Conservation (phyloP, 2,888 invertebrate species). For the Fabriciana adippe region DNA sequence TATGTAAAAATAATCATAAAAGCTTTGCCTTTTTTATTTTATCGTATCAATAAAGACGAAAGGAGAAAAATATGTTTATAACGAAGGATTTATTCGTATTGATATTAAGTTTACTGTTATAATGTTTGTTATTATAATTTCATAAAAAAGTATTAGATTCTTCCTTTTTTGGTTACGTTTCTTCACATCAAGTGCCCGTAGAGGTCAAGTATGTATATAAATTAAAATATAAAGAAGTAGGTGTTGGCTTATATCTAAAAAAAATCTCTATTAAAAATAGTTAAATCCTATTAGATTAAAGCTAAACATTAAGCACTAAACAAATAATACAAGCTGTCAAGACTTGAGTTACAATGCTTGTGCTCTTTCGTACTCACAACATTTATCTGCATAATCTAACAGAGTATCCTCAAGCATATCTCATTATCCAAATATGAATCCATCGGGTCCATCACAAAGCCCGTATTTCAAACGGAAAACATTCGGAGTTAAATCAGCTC, state of each 20-base stretch:
- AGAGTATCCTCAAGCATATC: slow-evolving; percentile 47
- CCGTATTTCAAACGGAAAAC: slow-evolving; percentile 64
- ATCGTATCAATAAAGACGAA: slow-evolving; percentile 15
- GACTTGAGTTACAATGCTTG: neutral
- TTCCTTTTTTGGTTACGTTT: too few relatives aligned
- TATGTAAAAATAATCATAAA: slow-evolving; percentile 15
- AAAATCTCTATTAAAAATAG: too few relatives aligned
- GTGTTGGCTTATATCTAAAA: too few relatives aligned
- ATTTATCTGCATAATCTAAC: slow-evolving; percentile 50
- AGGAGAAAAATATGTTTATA: neutral
- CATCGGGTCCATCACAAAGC: slow-evolving; percentile 62
- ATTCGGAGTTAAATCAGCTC: slow-evolving; percentile 66
- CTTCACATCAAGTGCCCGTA: too few relatives aligned
- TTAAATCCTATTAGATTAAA: too few relatives aligned
- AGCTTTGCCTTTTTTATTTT: slow-evolving; percentile 26
- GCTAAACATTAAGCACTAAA: neutral
- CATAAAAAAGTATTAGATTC: too few relatives aligned
- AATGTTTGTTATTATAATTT: too few relatives aligned
- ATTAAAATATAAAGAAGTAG: too few relatives aligned
- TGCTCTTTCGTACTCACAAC: slow-evolving; percentile 22
- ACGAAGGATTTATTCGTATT: too few relatives aligned
- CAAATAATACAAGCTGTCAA: neutral
- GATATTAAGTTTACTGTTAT: too few relatives aligned
- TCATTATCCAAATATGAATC: slow-evolving; percentile 56
- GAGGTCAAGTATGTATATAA: too few relatives aligned